Evolutionary conservation across 2,888 invertebrate species (phyloP).

Genomic region (Hyposoter didymator): DNA sequence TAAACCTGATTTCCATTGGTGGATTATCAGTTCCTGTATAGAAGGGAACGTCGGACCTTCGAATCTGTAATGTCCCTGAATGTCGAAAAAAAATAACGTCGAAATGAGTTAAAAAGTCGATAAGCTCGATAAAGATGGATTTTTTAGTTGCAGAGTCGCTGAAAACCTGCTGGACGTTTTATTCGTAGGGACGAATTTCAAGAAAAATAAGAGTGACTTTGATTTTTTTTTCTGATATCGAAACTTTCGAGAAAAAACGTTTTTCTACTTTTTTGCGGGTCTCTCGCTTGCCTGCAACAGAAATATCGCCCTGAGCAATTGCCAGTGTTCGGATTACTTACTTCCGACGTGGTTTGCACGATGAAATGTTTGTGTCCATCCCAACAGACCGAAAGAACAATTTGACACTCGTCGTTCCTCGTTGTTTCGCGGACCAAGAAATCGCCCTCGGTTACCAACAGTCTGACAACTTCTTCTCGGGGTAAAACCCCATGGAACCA

Average conservation of each 20-base stretch:
- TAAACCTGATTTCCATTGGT: slow-evolving; percentile 93
- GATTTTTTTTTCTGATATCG: background rate
- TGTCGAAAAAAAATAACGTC: background rate
- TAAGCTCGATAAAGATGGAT: no score
- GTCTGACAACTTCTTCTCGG: slow-evolving; percentile 96
- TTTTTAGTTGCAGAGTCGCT: no score
- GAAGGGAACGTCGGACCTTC: slow-evolving; percentile 97
- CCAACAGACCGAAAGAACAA: slow-evolving; percentile 98
- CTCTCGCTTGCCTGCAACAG: background rate
- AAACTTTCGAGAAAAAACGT: no score
- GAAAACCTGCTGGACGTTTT: no score
- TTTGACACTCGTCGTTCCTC: slow-evolving; percentile 95
- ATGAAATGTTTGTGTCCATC: slow-evolving; percentile 98
- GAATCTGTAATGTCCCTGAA: slow-evolving; percentile 95
- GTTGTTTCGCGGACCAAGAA: slow-evolving; percentile 97
- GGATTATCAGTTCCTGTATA: slow-evolving; percentile 95
- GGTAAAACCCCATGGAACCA: slow-evolving; percentile 99
- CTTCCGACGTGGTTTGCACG: slow-evolving; percentile 96
- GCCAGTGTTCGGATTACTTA: slow-evolving; percentile 77
- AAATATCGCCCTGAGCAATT: background rate
- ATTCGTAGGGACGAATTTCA: background rate
- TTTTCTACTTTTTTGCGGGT: no score
- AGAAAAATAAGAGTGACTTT: background rate
- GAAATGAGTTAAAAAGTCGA: background rate
- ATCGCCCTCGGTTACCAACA: slow-evolving; percentile 96